Percentiles rank a stretch among this genome's conserved stretches.
phyloP scores from a whole-genome alignment of 1,140 invertebrate species.

The Elymnias hypermnestra region DNA sequence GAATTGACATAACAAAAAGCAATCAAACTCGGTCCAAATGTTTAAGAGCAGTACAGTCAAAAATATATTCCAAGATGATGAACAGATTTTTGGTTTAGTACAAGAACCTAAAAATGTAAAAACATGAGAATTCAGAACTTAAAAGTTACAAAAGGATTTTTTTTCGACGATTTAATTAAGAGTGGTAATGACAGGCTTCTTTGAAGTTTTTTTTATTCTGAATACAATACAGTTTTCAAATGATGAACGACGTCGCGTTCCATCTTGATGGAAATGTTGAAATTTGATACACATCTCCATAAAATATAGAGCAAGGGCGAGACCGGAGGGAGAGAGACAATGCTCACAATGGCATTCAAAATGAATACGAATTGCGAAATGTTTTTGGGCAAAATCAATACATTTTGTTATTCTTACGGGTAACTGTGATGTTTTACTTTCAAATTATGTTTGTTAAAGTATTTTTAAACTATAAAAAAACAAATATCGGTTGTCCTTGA shows the following conservation, averaged over 20 bases:
- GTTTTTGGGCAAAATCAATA: constrained; percentile 3
- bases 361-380: constrained; percentile 3
- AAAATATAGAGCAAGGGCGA: not conserved
- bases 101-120: no score
- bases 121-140: no score
- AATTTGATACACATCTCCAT: constrained; percentile 5
- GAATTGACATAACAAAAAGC: no score
- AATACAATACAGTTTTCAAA: not conserved
- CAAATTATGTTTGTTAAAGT: no score
- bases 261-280: constrained; percentile 2
- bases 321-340: not conserved
- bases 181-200: constrained; percentile 56
- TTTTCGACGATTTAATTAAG: constrained; percentile 69
- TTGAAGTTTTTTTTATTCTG: constrained; percentile 1
- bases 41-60: no score
- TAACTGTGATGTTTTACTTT: no score
- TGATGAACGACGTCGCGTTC: not conserved
- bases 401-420: not conserved
- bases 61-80: no score
- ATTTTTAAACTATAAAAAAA: no score
- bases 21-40: no score
- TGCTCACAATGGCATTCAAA: constrained; percentile 1
- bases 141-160: no score
- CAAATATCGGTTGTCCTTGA: no score
- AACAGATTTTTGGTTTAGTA: no score